Percentiles rank a stretch among this genome's conserved stretches.
These are phyloP conservation scores for Hirtodrosophila duncani DNA, from an alignment of 2,888 invertebrate genomes.

Conservation along the genomic window DNA sequence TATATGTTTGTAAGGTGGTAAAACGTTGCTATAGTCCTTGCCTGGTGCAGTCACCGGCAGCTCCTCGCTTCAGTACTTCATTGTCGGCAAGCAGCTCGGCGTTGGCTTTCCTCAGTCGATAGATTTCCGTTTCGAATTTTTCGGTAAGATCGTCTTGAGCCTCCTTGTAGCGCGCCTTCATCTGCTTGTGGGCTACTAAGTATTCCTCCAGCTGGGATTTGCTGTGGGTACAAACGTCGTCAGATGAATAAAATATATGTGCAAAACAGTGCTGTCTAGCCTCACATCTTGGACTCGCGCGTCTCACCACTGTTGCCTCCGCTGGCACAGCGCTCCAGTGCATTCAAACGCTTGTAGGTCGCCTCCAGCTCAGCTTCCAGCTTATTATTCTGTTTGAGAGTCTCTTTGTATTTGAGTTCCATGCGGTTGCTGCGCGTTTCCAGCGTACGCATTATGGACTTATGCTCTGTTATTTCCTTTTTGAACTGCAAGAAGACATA, in stretches of 20 bases:
- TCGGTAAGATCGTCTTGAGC: slow-evolving; percentile 82
- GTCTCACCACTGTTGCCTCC: slow-evolving; percentile 81
- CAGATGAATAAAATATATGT: no score
- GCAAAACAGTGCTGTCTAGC: neutral
- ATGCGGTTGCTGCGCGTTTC: slow-evolving; percentile 73
- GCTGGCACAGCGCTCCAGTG: slow-evolving; percentile 81
- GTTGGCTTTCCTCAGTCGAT: slow-evolving; percentile 81
- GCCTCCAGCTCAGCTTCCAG: slow-evolving; percentile 76
- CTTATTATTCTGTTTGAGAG: slow-evolving; percentile 53
- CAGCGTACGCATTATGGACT: slow-evolving; percentile 61
- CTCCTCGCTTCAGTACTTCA: slow-evolving; percentile 43
- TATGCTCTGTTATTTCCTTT: slow-evolving; percentile 38
- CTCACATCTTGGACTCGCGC: slow-evolving; percentile 1
- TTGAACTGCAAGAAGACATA: neutral
- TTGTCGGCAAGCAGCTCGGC: slow-evolving; percentile 79
- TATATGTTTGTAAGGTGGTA: neutral
- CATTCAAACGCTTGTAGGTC: slow-evolving; percentile 74
- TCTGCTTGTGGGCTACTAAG: slow-evolving; percentile 45
- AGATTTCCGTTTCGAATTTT: slow-evolving; percentile 82
- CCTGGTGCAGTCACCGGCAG: slow-evolving; percentile 20
- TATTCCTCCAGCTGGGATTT: slow-evolving; percentile 48
- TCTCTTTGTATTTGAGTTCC: slow-evolving; percentile 62
- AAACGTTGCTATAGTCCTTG: neutral
- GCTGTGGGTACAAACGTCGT: no score
- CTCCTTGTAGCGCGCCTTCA: slow-evolving; percentile 80